Conservation (phyloP, 2,797 vertebrate genomes). For the Macroramphosus scolopax region DNA sequence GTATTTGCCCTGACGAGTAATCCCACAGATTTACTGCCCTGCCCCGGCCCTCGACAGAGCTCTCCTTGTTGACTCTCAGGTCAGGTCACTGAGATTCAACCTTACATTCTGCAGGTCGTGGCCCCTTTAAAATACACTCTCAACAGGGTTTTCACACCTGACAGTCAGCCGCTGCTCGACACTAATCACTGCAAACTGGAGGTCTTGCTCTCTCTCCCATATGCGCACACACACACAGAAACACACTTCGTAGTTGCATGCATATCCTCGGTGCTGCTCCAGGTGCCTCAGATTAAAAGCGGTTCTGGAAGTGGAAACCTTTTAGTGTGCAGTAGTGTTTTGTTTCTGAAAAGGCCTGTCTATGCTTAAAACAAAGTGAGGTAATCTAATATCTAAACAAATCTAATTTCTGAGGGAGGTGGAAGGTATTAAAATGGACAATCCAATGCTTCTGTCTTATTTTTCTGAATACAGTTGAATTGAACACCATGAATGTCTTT, state of each 20-base stretch:
- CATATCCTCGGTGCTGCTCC: too few relatives aligned
- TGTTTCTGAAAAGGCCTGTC: too few relatives aligned
- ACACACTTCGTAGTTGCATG: too few relatives aligned
- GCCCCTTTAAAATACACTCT: slow-evolving; percentile 43
- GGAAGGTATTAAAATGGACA: too few relatives aligned
- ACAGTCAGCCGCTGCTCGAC: slow-evolving; percentile 16
- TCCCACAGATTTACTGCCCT: slow-evolving; percentile 42
- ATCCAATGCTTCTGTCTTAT: too few relatives aligned
- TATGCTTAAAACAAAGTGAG: too few relatives aligned
- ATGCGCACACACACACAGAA: neutral
- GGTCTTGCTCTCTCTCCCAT: slow-evolving; percentile 10
- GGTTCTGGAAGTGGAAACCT: neutral
- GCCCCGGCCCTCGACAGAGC: slow-evolving; percentile 22
- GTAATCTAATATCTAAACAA: neutral
- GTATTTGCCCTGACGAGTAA: slow-evolving; percentile 28
- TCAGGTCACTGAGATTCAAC: slow-evolving; percentile 39
- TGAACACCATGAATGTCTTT: too few relatives aligned
- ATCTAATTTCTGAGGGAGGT: too few relatives aligned
- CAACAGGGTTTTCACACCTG: slow-evolving; percentile 30
- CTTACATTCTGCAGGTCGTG: slow-evolving; percentile 28
- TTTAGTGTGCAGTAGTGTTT: too few relatives aligned
- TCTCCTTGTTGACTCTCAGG: slow-evolving; percentile 16
- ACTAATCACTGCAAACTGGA: neutral
- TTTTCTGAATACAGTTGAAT: too few relatives aligned
- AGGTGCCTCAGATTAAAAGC: slow-evolving; percentile 1